Evolutionary conservation across 1,140 invertebrate species (phyloP), one percentile per base, ranked within the genome.

Genomic region (Drepana arcuata): DNA sequence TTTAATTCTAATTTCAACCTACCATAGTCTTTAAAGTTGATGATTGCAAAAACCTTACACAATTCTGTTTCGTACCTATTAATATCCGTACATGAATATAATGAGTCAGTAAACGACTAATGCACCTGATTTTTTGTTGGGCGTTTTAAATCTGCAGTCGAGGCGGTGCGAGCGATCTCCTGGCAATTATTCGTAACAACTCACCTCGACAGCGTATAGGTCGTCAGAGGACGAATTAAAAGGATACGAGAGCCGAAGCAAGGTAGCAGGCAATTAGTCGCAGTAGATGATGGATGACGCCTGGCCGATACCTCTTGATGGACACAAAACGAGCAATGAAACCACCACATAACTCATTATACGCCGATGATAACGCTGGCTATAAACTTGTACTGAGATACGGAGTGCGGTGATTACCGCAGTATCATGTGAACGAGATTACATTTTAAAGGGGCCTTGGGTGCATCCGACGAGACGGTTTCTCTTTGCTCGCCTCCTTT

Each of bases 181-280:
- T 63, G 45, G 61, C 56, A 65, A 65, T 69, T 69, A 63, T 54
- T 46, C 36, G 48, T 61, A 53, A 56, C 45, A 46, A 42, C 52
- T 58, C 52, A 52, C 53, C 51, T 40, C 27, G 43, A 32, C 18
- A 43, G 43, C 44, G 38, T 45, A 50, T 56, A 66, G 62, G 70
- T 69, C 62, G 56, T 10, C 24, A 26, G 59, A 69, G 56, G 68
- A 71, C 62, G 67, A 70, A 72, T 77, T 67, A 75, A 68, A 71
- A 66, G 61, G 60, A 71, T 78, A 70, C 65, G 57, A 58, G 49
- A 64, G 54, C 51, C 54, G 72, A 70, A 68, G 62, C 60, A 67
- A 79, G 71, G 74, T 79, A 79, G 74, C 74, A 62, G 63, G 74
- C 69, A 69, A 79, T 79, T 73, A 79, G 74, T 73, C 64, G 52